Base-by-base conservation (phyloP, 2,888 invertebrate genomes). In the Oasisia sp. region DNA sequence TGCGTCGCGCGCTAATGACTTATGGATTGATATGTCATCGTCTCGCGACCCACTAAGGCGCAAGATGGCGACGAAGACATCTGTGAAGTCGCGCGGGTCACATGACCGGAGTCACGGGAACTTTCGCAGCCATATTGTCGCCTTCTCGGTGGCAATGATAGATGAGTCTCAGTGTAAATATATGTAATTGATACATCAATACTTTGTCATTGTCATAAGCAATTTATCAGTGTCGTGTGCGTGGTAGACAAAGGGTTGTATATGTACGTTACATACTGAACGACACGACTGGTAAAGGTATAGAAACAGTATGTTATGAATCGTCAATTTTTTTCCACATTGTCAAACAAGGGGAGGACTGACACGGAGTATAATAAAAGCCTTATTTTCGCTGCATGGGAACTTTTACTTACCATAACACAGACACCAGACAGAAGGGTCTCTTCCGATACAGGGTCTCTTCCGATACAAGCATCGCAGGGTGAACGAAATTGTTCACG, bases 11-110 rank as follows among this genome's bases (percentile, higher is more conserved):
- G 27, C 74, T 74, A 27, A 74, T 74, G 74, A 74, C 7, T 74
- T 74, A 74, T 74, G 74, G 74, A 74, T 74, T 74, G 74, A 74
- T 74, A 74, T 74, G 74, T 74, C 74, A 74, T 74, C 74, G 9
- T 14, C 50, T 38, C 9, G 50, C 50, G 50, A 14, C 50, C 1
- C 9, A 9, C 50, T 9, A 50, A 50, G 14, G 50, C 50, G n/a
- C 74, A n/a, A 74, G 74, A 74, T 74, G 74, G 74, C 19, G 74
- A 74, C 27, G 74, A 74, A n/a, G 74, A 27, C 27, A 74, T 19
- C n/a, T 74, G 74, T 74, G 19, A 74, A 27, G 27, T 74, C 19
- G 27, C 74, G 74, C 74, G 74, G 74, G 74, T 74, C n/a, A 74
- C 74, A 74, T 74, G 74, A 74, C 14, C 14, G 74, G 19, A 74